Conservation (phyloP, 2,888 invertebrate species). For the Parnassius orleans region DNA sequence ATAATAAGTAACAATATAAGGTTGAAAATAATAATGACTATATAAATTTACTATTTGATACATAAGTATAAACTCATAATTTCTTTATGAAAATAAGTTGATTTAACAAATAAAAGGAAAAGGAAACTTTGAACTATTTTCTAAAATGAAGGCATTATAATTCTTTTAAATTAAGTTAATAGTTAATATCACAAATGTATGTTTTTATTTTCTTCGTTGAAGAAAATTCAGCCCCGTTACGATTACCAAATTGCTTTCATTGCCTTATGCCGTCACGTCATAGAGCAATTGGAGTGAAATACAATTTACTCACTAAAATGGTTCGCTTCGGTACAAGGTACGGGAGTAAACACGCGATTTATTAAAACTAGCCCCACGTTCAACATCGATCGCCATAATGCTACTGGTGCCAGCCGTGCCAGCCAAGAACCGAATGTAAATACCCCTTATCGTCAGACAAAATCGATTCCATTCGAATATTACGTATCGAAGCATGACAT, state of each 20-base stretch:
- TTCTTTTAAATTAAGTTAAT: slow-evolving; percentile 13
- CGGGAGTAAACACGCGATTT: slow-evolving; percentile 62
- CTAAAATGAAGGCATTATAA: too few relatives aligned
- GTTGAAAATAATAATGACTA: too few relatives aligned
- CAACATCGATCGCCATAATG: slow-evolving; percentile 61
- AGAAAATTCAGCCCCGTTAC: slow-evolving; percentile 33
- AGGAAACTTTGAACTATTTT: too few relatives aligned
- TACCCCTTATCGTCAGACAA: slow-evolving; percentile 71
- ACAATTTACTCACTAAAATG: slow-evolving; percentile 52
- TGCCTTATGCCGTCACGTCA: slow-evolving; percentile 50
- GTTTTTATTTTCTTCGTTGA: neutral
- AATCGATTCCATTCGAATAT: slow-evolving; percentile 78
- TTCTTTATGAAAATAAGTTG: too few relatives aligned
- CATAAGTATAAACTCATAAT: too few relatives aligned
- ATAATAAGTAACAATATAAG: too few relatives aligned
- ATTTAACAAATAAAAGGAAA: too few relatives aligned
- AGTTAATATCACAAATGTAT: slow-evolving; percentile 1
- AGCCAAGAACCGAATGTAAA: slow-evolving; percentile 69
- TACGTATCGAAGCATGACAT: slow-evolving; percentile 75
- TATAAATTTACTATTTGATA: too few relatives aligned
- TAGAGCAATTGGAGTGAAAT: slow-evolving; percentile 51
- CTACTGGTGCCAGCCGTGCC: slow-evolving; percentile 68
- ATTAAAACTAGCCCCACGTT: slow-evolving; percentile 53
- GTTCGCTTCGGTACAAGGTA: slow-evolving; percentile 54
- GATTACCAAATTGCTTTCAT: slow-evolving; percentile 45